Base-by-base conservation (phyloP, 2,888 invertebrate genomes). In the Parnassius mnemosyne region DNA sequence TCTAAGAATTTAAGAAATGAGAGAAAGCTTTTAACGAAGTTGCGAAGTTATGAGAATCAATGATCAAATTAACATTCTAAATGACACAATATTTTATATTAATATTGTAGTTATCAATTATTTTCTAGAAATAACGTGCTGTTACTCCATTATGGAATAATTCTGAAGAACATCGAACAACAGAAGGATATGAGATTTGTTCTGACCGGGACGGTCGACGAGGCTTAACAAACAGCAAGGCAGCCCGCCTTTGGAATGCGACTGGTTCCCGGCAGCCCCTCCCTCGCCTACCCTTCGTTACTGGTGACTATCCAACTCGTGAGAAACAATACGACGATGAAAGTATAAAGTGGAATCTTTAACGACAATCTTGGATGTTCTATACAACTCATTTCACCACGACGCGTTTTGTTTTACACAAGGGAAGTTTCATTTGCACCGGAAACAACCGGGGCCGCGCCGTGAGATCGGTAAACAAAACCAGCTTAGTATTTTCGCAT, bases 391-490 rank as follows among this genome's bases (percentile, higher is more conserved):
- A 60, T 62, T 64, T 57, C 63, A 61, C 61, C 9, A 13, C 41
- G 11, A 13, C 25, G 42, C 59, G 61, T 60, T 57, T 59, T 57
- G 41, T 59, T 47, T 47, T 49, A 52, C 49, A 60, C 64, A 57
- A 64, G 65, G 65, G 65, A 65, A 66, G 66, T 61, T 64, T 74
- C 69, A 73, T 78, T 78, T 71, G 76, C 79, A 75, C 81, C 82
- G 85, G 85, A 85, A 81, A 78, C 78, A 68, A 64, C 65, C 69
- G 69, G 71, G 72, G 71, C 71, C 65, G 68, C 68, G 71, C 69
- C 80, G 86, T 89, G 88, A 82, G 89, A 89, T 87, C 76, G 62
- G 79, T 82, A 87, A 87, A 88, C 81, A 88, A n/a, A 72, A 69
- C 68, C 60, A 41, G 52, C 54, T 44, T 47, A 63, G 53, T 63